Evolutionary conservation across 2,888 invertebrate species (phyloP), one percentile per base, ranked within the genome.

Genomic region (Dicyrtoma fusca): DNA sequence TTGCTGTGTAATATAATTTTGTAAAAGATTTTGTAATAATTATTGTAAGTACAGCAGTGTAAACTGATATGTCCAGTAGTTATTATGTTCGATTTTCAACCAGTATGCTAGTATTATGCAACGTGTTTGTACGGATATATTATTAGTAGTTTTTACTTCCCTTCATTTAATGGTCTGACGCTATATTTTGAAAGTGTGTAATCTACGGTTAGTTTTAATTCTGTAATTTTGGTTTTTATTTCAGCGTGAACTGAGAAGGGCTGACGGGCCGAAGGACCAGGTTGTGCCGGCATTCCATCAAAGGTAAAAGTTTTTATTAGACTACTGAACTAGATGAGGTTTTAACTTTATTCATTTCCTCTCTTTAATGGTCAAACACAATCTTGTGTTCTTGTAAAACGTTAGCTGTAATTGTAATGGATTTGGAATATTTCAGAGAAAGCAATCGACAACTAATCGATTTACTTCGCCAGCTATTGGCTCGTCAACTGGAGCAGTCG

Each of bases 401-500:
- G 6, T 53, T 13, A 53, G 17, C 53, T 53, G 17, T 13, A 17
- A 10, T 19, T 10, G 19, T 21, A n/a, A n/a, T 59, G n/a, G 55
- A 49, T 66, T 57, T n/a, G n/a, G n/a, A n/a, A n/a, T 34, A 8
- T 34, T 23, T 19, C 45, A 80, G 80, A 51, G 81, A 81, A 69
- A 79, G 79, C 64, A 81, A 81, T 61, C 76, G 81, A 19, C 79
- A 81, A 57, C 70, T 81, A 13, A 74, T 81, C 21, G 81, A 81
- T 55, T 74, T 81, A 45, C 75, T 81, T 14, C 79, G 79, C 13
- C 81, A 81, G 49, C 76, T 81, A 1, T 68, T 81, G 14, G 77
- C 79, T 42, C 73, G 79, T n/a, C 81, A 81, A 69, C 79, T 81
- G 53, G 78, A 81, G 51, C 81, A 81, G 63, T 79, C 81, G 0